A percentile compares a stretch with the other conserved stretches of the same genome.
These are phyloP conservation scores for Sebastes matsubarae DNA, from an alignment of 2,797 vertebrate species.

Conservation along the genomic window DNA sequence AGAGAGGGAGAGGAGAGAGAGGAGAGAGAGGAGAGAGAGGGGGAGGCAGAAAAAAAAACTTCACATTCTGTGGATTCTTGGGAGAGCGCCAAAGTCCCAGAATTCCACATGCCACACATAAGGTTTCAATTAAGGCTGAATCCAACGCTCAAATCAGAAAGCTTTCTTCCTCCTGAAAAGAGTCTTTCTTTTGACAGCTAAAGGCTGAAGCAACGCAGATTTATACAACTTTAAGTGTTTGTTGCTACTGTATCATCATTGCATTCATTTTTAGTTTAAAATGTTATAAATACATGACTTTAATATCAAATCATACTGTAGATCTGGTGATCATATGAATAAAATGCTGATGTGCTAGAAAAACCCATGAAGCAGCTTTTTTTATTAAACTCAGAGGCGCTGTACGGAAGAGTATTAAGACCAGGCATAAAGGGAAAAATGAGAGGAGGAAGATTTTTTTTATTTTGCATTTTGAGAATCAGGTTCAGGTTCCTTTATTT, in stretches of 20 bases:
- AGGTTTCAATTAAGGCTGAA: constrained; percentile 94
- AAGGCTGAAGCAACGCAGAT: constrained; percentile 63
- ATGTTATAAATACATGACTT: background rate
- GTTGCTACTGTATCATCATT: background rate
- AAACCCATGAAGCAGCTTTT: background rate
- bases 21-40: constrained; percentile 17
- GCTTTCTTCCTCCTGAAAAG: constrained; percentile 75
- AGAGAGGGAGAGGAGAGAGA: constrained; percentile 6
- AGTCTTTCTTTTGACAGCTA: constrained; percentile 84
- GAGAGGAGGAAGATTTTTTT: background rate
- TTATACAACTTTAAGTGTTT: background rate
- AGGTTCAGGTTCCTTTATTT: no score
- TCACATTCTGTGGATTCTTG: constrained; percentile 96
- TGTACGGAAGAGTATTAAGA: background rate
- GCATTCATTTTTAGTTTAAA: background rate
- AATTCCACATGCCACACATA: constrained; percentile 93
- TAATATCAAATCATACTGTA: background rate
- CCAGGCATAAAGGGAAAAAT: background rate
- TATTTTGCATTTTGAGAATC: background rate
- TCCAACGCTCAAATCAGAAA: constrained; percentile 85
- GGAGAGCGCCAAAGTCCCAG: constrained; percentile 91
- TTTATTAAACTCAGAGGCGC: background rate
- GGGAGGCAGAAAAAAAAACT: constrained; percentile 51
- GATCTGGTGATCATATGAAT: background rate
- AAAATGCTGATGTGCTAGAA: background rate